A percentile compares a stretch with the other conserved stretches of the same genome.
Evolutionary conservation across 2,797 vertebrate species (phyloP).

Genomic region (Myripristis jacobus): DNA sequence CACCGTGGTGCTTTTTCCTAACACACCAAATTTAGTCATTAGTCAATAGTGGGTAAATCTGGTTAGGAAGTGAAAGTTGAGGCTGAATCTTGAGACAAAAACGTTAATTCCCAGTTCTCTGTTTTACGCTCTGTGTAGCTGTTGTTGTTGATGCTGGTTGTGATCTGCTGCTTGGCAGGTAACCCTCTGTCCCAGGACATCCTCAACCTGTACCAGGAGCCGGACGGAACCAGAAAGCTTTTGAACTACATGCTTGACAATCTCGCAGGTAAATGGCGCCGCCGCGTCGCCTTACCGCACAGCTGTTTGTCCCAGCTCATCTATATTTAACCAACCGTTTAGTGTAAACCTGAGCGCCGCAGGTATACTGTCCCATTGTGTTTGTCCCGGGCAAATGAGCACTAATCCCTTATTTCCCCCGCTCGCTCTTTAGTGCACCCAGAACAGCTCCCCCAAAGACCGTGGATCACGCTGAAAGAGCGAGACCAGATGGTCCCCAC

Average conservation of each 20-base stretch:
- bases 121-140: neutral
- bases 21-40: no score
- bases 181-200: constrained; percentile 99
- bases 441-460: constrained; percentile 98
- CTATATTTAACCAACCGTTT: constrained; percentile 15
- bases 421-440: constrained; percentile 88
- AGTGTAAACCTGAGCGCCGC: constrained; percentile 13
- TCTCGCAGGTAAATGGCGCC: constrained; percentile 90
- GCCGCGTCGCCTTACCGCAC: neutral
- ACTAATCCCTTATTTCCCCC: rapidly evolving
- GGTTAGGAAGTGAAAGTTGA: no score
- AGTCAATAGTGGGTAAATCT: no score
- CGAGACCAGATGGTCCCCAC: constrained; percentile 94
- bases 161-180: constrained; percentile 80
- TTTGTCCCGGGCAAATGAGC: constrained; percentile 1
- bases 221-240: constrained; percentile 98
- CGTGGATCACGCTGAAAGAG: constrained; percentile 98
- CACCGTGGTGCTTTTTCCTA: no score
- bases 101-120: no score
- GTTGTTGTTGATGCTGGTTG: neutral
- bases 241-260: constrained; percentile 99
- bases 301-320: neutral
- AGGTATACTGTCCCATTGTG: constrained; percentile 14
- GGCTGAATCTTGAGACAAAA: no score
- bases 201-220: constrained; percentile 97